Base-by-base conservation (phyloP, 2,113 vertebrate species). In the Trochalopteron elliotii region DNA sequence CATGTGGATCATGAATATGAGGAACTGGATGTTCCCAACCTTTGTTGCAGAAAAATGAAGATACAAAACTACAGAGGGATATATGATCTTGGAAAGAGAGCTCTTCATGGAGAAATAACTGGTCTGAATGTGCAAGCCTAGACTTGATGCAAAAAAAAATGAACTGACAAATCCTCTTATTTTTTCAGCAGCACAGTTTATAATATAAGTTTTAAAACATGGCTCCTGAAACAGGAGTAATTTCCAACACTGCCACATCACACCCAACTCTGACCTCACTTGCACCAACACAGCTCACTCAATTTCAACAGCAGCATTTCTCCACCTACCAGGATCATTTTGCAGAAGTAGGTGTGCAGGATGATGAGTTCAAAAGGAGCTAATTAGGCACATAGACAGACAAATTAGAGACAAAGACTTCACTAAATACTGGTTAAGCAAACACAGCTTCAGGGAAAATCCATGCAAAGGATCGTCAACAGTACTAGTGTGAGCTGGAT, bases 331-430 rank as follows among this genome's bases (percentile, higher is more conserved):
- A 82, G 76, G 68, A 83, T 78, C 44, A 35, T 52, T 93, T 90
- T 12, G 6, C 76, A 78, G 61, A 92, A 78, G 72, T 84, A 93
- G 94, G 72, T 93, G 92, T 80, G 64, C 55, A 30, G 60, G 56
- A 80, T 67, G 79, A 83, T 77, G 84, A 76, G 52, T 93, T 93
- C 91, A 92, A 81, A 97, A 90, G 83, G 33, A 95, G 60, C 72
- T 89, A 97, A 97, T 97, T 95, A 94, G 71, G 65, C 47, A 84
- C 52, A 94, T 13, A 94, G 83, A 68, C 40, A 83, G 88, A 95
- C 95, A 94, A 96, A 93, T 96, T 95, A 93, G 90, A 90, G 72
- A 68, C 72, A 40, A 77, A 15, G 5, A 11, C 61, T 94, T 87
- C 49, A 22, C 83, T 92, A 92, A 93, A 71, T 81, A 53, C 37